phyloP scores from a whole-genome alignment of 2,888 invertebrate species.

The Celastrina argiolus region DNA sequence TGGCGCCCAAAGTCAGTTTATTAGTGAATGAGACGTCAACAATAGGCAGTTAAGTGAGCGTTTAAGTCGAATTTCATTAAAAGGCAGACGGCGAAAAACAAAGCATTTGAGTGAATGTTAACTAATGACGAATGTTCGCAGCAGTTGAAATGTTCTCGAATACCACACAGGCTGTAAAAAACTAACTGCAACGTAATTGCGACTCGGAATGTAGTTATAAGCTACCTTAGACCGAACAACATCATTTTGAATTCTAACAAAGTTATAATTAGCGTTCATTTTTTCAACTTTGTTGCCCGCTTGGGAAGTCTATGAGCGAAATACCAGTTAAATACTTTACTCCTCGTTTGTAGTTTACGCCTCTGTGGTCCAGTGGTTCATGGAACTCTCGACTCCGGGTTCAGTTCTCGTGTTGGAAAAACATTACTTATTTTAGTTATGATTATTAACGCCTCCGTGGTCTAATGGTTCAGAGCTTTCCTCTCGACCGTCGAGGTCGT shows the following conservation, averaged over 20 bases:
- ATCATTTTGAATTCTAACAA: conserved; percentile 26
- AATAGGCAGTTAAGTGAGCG: conserved; percentile 35
- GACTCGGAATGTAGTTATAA: conserved; percentile 57
- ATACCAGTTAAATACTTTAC: not conserved
- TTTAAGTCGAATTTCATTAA: conserved; percentile 46
- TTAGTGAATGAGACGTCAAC: conserved; percentile 34
- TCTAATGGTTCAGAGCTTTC: no score
- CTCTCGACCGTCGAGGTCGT: no score
- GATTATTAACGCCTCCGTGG: no score
- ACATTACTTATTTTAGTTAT: no score
- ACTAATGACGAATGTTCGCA: conserved; percentile 63
- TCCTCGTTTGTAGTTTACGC: not conserved
- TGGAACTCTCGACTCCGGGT: no score
- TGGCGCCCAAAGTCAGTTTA: conserved; percentile 32
- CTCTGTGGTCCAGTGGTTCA: no score
- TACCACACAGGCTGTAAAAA: conserved; percentile 46
- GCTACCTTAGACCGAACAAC: conserved; percentile 28
- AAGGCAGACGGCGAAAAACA: conserved; percentile 61
- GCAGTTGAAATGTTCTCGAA: conserved; percentile 53
- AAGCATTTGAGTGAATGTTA: conserved; percentile 55
- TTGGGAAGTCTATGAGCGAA: not conserved
- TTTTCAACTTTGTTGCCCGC: conserved; percentile 14
- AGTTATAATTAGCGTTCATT: conserved; percentile 22
- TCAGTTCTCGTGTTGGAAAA: no score
- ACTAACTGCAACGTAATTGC: conserved; percentile 59